Evolutionary conservation across 2,113 vertebrate genomes (phyloP), one percentile per base, ranked within the genome.

Genomic region (Hippocampus mohnikei): DNA sequence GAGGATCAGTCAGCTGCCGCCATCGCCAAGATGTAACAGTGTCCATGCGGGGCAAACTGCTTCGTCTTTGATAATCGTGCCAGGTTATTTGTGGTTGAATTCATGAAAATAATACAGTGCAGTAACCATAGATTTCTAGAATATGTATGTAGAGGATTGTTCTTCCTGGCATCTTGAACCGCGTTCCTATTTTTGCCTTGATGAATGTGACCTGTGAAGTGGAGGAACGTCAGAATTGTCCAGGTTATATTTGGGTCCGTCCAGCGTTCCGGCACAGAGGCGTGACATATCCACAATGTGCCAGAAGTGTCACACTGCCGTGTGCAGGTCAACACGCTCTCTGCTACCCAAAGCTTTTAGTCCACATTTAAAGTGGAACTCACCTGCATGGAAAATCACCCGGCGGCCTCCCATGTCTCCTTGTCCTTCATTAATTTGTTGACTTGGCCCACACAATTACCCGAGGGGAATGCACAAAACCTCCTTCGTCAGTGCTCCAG

Each of bases 231-330:
- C 81, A 80, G 33, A 37, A 59, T 56, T 50, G 72, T 78, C 74
- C 76, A 50, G 79, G 81, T 81, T 92, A 90, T 90, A 84, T 91
- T 83, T 84, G 82, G 84, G 74, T 83, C 87, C 78, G 79, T 68
- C 71, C 74, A 56, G 61, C 11, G 27, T 67, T 80, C 72, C 67
- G 69, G 65, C 79, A 75, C 74, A 8, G 73, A 86, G 83, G 79
- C 88, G 87, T 82, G 77, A 89, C 79, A 88, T 85, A 74, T 72
- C 66, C 73, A 41, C 66, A 16, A 66, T 60, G 76, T 80, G 83
- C 84, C 88, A 90, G 77, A 90, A 78, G 41, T 84, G 66, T 74
- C 85, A 82, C 41, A 9, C 70, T 4, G 85, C 80, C 85, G 89
- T 3, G 77, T 90, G 80, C 10, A 20, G 71, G 79, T 78, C 78